Conservation (phyloP, 2,888 invertebrate genomes). For the Tetranychus piercei region DNA sequence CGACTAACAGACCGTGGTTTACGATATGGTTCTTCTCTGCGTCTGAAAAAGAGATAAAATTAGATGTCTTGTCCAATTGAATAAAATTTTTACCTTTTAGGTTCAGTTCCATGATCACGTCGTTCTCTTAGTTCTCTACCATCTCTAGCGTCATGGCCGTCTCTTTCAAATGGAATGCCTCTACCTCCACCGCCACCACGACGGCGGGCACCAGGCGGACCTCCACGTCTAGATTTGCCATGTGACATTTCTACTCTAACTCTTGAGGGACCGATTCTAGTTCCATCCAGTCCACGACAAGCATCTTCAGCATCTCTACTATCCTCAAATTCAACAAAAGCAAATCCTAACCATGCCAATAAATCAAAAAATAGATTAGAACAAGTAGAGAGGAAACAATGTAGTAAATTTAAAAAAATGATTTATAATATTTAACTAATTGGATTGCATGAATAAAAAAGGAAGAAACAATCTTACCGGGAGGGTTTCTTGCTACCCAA, state of each 20-base stretch:
- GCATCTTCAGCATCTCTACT: slow-evolving; percentile 70
- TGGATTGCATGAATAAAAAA: not conserved
- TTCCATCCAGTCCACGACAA: slow-evolving; percentile 60
- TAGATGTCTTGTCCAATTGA: not conserved
- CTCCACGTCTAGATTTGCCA: slow-evolving; percentile 56
- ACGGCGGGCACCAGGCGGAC: slow-evolving; percentile 28
- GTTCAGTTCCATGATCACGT: not conserved
- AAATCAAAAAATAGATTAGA: not conserved
- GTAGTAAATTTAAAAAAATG: not conserved
- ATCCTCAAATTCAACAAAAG: slow-evolving; percentile 75
- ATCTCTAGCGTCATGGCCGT: not conserved
- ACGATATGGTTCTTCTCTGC: not conserved
- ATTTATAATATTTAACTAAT: not conserved
- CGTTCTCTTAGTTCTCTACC: not conserved
- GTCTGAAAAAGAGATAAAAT: not conserved
- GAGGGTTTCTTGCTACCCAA: slow-evolving; percentile 83
- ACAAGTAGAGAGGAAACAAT: not conserved
- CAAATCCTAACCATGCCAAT: slow-evolving; percentile 41
- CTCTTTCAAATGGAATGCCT: slow-evolving; percentile 2
- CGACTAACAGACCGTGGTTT: not conserved
- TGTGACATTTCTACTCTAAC: slow-evolving; percentile 84
- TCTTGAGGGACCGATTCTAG: slow-evolving; percentile 44
- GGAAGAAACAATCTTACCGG: slow-evolving; percentile 35
- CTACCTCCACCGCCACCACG: slow-evolving; percentile 28
- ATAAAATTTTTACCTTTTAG: not conserved